A percentile compares a stretch with the other conserved stretches of the same genome.
Evolutionary conservation across 2,888 invertebrate genomes (phyloP).

Genomic region (Spilarctia lutea): DNA sequence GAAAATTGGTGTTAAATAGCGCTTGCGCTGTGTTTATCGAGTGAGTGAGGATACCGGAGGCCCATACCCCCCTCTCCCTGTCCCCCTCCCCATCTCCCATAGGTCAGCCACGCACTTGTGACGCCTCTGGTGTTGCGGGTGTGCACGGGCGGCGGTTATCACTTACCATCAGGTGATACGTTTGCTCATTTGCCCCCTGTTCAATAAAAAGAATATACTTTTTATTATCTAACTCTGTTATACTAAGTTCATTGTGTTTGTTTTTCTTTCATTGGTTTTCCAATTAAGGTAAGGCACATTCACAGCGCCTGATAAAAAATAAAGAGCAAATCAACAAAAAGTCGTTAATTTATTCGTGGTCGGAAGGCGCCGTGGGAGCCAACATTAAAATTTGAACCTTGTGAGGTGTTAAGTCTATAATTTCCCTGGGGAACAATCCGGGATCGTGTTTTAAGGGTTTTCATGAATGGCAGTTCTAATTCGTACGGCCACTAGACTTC

Average conservation of each 20-base stretch:
- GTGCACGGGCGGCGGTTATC: too few species aligned
- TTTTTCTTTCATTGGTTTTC: background rate
- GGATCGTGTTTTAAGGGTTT: constrained; percentile 84
- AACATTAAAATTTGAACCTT: constrained; percentile 85
- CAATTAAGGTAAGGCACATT: background rate
- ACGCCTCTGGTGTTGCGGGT: too few species aligned
- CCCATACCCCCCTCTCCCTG: too few species aligned
- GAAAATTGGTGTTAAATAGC: too few species aligned
- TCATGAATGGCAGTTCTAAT: constrained; percentile 80
- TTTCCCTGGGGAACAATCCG: constrained; percentile 83
- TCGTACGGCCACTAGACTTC: constrained; percentile 67
- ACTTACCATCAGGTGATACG: too few species aligned
- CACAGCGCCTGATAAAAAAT: constrained; percentile 54
- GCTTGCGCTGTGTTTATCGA: too few species aligned
- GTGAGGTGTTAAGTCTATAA: constrained; percentile 86
- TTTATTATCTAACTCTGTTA: background rate
- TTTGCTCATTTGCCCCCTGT: too few species aligned
- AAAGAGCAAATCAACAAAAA: constrained; percentile 64
- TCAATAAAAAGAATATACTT: too few species aligned
- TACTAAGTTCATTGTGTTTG: background rate
- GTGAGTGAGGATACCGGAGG: too few species aligned
- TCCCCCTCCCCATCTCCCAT: too few species aligned
- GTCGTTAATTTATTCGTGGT: constrained; percentile 80
- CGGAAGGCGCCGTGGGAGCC: constrained; percentile 66
- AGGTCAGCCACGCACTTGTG: too few species aligned